Conservation (phyloP, 2,113 vertebrate genomes). For the Calonectris borealis region DNA sequence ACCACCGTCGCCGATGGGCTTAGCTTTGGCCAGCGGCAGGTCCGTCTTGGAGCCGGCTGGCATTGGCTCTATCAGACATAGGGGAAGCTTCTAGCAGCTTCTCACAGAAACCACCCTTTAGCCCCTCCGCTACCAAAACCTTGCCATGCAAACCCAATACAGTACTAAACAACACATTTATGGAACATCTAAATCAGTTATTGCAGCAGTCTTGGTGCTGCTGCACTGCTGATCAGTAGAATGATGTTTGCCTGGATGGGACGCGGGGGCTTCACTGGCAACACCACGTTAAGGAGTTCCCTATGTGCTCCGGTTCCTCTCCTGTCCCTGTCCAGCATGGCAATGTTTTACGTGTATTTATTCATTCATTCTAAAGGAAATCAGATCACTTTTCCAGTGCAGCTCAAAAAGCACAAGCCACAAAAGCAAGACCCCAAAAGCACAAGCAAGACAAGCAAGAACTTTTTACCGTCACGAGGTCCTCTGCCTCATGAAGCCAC, state of each 20-base stretch:
- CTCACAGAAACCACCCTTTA: too few species aligned
- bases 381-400: background rate
- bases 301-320: background rate
- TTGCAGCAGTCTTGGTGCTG: background rate
- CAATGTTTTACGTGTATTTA: background rate
- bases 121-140: too few species aligned
- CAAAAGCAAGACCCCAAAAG: background rate
- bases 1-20: background rate
- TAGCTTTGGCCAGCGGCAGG: background rate
- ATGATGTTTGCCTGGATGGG: background rate
- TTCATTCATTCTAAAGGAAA: background rate
- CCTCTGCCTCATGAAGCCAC: background rate
- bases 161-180: background rate
- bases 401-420: background rate
- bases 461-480: background rate
- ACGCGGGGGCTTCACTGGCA: fast-evolving
- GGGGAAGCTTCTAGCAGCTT: too few species aligned
- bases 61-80: background rate
- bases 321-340: background rate
- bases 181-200: background rate
- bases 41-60: background rate
- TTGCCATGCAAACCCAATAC: background rate
- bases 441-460: background rate
- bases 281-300: background rate
- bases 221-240: background rate